Evolutionary conservation across 2,888 invertebrate genomes (phyloP).

Genomic region (Andrena camellia): DNA sequence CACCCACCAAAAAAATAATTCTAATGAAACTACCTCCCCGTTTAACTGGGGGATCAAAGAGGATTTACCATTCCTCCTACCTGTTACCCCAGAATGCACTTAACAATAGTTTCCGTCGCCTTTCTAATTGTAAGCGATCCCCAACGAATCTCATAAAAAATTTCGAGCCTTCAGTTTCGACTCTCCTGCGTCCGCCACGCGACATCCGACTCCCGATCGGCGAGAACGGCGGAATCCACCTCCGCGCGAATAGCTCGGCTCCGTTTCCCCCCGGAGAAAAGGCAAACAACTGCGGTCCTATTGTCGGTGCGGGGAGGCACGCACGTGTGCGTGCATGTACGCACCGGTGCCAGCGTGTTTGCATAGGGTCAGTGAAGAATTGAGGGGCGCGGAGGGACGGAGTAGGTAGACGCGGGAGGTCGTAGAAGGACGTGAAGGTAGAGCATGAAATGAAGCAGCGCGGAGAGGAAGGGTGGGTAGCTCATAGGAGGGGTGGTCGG

Average conservation of each 20-base stretch:
- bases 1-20: background rate
- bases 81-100: too few species aligned
- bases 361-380: slow-evolving; percentile 60
- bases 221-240: slow-evolving; percentile 12
- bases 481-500: slow-evolving; percentile 41
- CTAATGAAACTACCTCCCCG: too few species aligned
- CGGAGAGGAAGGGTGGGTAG: slow-evolving; percentile 31
- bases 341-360: slow-evolving; percentile 35
- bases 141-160: too few species aligned
- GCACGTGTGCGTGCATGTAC: background rate
- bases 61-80: too few species aligned
- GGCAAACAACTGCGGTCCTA: slow-evolving; percentile 17
- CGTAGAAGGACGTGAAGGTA: slow-evolving; percentile 60
- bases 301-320: slow-evolving; percentile 12
- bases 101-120: too few species aligned
- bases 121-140: too few species aligned
- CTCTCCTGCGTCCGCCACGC: background rate
- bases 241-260: background rate
- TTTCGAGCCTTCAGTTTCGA: background rate
- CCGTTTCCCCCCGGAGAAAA: background rate
- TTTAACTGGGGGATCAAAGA: too few species aligned
- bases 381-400: slow-evolving; percentile 19
- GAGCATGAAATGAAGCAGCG: slow-evolving; percentile 28
- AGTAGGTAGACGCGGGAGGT: slow-evolving; percentile 50
- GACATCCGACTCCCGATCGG: background rate